phyloP scores from a whole-genome alignment of 92 coral and sea anemone species.

The Umimayanthus chanpuru region DNA sequence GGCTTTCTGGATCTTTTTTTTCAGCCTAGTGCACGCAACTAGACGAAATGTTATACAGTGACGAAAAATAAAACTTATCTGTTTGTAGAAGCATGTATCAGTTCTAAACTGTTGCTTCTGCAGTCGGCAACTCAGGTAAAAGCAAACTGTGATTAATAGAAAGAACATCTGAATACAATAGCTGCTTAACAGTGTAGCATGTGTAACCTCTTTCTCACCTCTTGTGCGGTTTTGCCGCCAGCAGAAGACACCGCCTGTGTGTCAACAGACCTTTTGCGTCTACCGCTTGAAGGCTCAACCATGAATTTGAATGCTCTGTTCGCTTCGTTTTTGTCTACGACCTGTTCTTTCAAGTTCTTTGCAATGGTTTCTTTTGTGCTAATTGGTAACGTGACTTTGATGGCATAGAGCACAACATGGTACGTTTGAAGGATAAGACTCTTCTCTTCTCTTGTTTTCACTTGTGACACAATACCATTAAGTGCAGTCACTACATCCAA shows the following conservation, averaged over 20 bases:
- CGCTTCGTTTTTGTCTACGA: not conserved
- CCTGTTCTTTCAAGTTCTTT: conserved; percentile 6
- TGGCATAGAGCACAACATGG: not conserved
- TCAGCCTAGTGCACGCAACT: too few species aligned
- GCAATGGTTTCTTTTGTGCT: conserved; percentile 10
- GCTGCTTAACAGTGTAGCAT: not conserved
- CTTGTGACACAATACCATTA: not conserved
- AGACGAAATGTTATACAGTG: too few species aligned
- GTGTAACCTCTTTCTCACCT: not conserved
- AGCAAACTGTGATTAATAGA: not conserved
- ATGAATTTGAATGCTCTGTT: not conserved
- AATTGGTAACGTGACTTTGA: not conserved
- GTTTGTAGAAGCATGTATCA: not conserved
- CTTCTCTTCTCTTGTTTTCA: conserved; percentile 3
- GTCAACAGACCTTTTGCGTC: not conserved
- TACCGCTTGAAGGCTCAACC: not conserved
- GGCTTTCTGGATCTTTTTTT: too few species aligned
- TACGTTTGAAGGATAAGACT: conserved; percentile 11
- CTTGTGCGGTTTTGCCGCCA: not conserved
- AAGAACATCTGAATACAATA: too few species aligned
- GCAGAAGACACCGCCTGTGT: not conserved
- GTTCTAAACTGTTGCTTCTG: not conserved
- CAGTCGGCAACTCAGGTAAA: too few species aligned
- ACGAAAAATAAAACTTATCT: not conserved
- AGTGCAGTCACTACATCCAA: not conserved